Evolutionary conservation across 2,888 invertebrate species (phyloP), one percentile per base, ranked within the genome.

Genomic region (Eupithecia vulgata): DNA sequence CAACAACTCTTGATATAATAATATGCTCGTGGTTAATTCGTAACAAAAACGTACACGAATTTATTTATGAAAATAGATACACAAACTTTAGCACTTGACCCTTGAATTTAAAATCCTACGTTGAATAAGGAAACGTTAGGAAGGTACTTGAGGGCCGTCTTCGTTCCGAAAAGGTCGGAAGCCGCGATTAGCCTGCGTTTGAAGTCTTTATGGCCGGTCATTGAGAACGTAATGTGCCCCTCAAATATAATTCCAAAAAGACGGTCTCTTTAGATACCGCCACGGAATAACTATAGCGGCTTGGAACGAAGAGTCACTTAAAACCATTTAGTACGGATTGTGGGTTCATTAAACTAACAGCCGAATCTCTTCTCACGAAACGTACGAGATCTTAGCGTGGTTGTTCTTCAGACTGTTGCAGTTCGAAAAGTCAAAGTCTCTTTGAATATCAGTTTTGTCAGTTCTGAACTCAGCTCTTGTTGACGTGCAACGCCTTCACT

Each of bases 181-280:
- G 91, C 89, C 89, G 85, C 91, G 92, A 93, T 93, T 93, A 93
- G 92, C 88, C 88, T 88, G 89, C 92, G 91, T 91, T 93, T 92
- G 92, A 93, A 90, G 91, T 92, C 92, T 92, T 93, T 93, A 93
- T 91, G 85, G 90, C 88, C 88, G 89, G 90, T 88, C 91, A 91
- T 93, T 92, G 88, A 87, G 88, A 85, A 86, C 88, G 88, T 92
- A 93, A 93, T 91, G 89, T 88, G 87, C 89, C 88, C 88, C 88
- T 88, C 84, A 90, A 91, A 92, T 92, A 91, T 90, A 90, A 92
- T 91, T 91, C 90, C 90, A 88, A 91, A 48, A 86, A 91, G 89
- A 89, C 85, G 84, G 83, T 81, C 85, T 85, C 83, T 81, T 83
- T 82, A 81, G 89, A 91, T 82, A 80, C 72, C 64, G 21, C 12